Conservation (phyloP, 2,888 invertebrate genomes). For the Caenorhabditis sinica region DNA sequence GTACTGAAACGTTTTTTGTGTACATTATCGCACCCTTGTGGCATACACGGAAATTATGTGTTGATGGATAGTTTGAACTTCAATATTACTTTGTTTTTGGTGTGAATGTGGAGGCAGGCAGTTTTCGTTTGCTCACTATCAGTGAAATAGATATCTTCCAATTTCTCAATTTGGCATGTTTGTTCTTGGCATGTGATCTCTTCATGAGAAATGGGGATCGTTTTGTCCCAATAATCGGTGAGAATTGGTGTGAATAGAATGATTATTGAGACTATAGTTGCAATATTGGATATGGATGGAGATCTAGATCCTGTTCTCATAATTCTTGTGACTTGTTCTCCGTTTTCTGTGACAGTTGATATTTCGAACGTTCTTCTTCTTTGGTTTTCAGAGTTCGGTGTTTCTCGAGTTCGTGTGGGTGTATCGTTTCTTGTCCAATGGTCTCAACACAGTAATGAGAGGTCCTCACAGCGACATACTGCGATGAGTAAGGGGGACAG, state of each 20-base stretch:
- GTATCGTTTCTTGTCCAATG: too few species aligned
- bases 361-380: not conserved
- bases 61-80: not conserved
- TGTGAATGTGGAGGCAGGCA: constrained; percentile 10
- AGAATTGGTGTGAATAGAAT: not conserved
- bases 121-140: constrained; percentile 5
- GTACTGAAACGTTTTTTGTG: constrained; percentile 30
- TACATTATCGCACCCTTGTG: not conserved
- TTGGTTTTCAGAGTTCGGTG: not conserved
- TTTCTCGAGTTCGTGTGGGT: not conserved
- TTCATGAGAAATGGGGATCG: not conserved
- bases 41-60: constrained; percentile 12
- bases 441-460: too few species aligned
- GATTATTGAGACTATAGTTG: not conserved
- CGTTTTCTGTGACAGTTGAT: not conserved
- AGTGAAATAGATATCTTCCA: not conserved
- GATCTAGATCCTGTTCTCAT: not conserved
- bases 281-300: not conserved
- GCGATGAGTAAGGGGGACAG: too few species aligned
- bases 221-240: constrained; percentile 2
- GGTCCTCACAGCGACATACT: too few species aligned
- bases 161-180: not conserved
- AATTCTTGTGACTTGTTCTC: not conserved
- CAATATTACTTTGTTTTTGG: not conserved
- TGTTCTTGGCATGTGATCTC: not conserved